Percentiles rank a stretch among this genome's conserved stretches.
These are phyloP conservation scores for Ictidomys tridecemlineatus DNA, from an alignment of 2,113 vertebrate genomes.

Conservation along the genomic window DNA sequence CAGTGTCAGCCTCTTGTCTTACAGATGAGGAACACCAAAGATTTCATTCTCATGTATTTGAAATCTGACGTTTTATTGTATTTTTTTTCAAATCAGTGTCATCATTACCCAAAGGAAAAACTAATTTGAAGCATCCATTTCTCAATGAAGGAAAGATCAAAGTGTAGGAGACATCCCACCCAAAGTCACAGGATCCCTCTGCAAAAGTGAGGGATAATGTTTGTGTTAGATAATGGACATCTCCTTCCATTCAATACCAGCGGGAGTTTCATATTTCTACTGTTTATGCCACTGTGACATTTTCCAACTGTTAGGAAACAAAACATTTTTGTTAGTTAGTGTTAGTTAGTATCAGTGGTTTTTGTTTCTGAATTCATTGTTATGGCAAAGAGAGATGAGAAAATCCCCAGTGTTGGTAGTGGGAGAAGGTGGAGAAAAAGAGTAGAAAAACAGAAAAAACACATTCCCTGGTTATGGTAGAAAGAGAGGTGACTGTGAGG, in stretches of 20 bases:
- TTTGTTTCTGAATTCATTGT: not conserved
- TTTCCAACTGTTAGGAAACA: conserved; percentile 60
- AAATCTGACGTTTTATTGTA: not conserved
- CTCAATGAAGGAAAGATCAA: conserved; percentile 7
- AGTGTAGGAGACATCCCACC: conserved; percentile 12
- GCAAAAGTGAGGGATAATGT: not conserved
- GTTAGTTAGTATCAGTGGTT: not conserved
- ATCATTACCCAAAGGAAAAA: not conserved
- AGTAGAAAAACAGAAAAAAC: not conserved
- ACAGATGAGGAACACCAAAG: not conserved
- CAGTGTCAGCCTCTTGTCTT: not conserved
- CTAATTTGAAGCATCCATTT: not conserved
- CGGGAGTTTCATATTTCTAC: conserved; percentile 58
- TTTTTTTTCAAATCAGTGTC: not conserved
- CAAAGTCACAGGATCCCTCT: not conserved
- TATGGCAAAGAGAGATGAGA: not conserved
- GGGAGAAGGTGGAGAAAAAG: not conserved
- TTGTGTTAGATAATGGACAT: not conserved
- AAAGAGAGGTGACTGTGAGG: not conserved
- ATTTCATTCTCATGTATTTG: not conserved
- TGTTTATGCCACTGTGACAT: conserved; percentile 60
- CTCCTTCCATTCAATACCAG: not conserved
- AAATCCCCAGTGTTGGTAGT: not conserved
- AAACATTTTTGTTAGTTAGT: too few species aligned
- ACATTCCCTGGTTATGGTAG: not conserved